Percentiles rank a stretch among this genome's conserved stretches.
Conservation (phyloP, 2,888 invertebrate genomes). For the Dryobota labecula region DNA sequence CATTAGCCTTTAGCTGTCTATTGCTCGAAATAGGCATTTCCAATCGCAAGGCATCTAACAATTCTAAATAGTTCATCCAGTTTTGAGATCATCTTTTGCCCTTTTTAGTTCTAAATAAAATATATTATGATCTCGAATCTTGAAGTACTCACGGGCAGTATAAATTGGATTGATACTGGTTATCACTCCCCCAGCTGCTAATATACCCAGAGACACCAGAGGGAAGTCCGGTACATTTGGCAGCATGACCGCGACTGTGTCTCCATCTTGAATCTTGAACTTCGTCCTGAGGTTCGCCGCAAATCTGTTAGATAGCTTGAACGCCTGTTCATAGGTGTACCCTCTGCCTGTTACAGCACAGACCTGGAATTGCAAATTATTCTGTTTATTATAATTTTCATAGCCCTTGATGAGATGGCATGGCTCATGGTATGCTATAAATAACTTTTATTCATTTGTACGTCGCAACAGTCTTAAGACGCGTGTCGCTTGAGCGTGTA, state of each 20-base stretch:
- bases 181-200: conserved; percentile 93
- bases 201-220: conserved; percentile 91
- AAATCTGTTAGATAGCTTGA: conserved; percentile 92
- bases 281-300: conserved; percentile 92
- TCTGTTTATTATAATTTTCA: neutral
- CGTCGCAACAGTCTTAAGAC: too few relatives aligned
- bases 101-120: neutral
- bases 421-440: too few relatives aligned
- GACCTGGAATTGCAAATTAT: conserved; percentile 88
- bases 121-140: conserved; percentile 48
- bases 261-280: conserved; percentile 92
- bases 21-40: neutral
- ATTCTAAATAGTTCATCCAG: too few relatives aligned
- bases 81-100: neutral
- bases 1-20: neutral
- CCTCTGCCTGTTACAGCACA: conserved; percentile 93
- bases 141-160: conserved; percentile 90
- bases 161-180: conserved; percentile 95
- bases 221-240: conserved; percentile 95
- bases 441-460: too few relatives aligned
- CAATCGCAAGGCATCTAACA: neutral
- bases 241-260: conserved; percentile 93
- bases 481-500: too few relatives aligned
- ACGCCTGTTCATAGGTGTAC: conserved; percentile 93
- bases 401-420: too few relatives aligned